Evolutionary conservation across 1,140 invertebrate genomes (phyloP).

Genomic region (Drosophila tropicalis): DNA sequence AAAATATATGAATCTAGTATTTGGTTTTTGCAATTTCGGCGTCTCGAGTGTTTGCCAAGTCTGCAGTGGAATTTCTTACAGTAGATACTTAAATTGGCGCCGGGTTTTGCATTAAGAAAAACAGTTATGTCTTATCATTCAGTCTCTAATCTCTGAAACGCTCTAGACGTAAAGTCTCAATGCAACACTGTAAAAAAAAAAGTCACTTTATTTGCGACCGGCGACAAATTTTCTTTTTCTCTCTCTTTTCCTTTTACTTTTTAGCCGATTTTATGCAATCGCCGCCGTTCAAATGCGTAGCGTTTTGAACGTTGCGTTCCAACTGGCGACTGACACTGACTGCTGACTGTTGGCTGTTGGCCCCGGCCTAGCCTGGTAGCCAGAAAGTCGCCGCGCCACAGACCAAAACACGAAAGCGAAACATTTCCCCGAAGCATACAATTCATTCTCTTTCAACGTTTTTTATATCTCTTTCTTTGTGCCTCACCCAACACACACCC

Average conservation of each 20-base stretch:
- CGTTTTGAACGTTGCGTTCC: conserved; percentile 9
- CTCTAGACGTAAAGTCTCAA: not conserved
- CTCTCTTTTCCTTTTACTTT: not conserved
- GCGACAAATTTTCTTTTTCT: conserved; percentile 3
- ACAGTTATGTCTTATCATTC: conserved; percentile 8
- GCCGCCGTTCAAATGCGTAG: not conserved
- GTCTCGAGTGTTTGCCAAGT: conserved; percentile 62
- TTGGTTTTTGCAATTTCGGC: conserved; percentile 43
- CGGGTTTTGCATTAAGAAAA: not conserved
- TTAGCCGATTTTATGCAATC: conserved; percentile 1
- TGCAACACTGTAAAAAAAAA: not conserved
- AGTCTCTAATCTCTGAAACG: conserved; percentile 1
- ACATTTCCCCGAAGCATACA: conserved; percentile 1
- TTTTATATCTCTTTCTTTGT: conserved; percentile 13
- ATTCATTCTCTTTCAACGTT: conserved; percentile 4
- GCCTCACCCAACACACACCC: not conserved
- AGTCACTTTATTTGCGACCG: conserved; percentile 3
- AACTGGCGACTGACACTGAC: conserved; percentile 11
- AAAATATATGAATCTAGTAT: conserved; percentile 14
- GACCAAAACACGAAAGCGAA: not conserved
- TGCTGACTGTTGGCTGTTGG: conserved; percentile 6
- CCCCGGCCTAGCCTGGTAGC: conserved; percentile 1
- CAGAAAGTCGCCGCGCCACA: conserved; percentile 1
- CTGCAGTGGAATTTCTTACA: conserved; percentile 26
- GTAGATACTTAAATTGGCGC: conserved; percentile 1